These are phyloP conservation scores for Antedon bifida DNA, from an alignment of 35 echinoderm and acorn worm genomes.

Conservation along the genomic window DNA sequence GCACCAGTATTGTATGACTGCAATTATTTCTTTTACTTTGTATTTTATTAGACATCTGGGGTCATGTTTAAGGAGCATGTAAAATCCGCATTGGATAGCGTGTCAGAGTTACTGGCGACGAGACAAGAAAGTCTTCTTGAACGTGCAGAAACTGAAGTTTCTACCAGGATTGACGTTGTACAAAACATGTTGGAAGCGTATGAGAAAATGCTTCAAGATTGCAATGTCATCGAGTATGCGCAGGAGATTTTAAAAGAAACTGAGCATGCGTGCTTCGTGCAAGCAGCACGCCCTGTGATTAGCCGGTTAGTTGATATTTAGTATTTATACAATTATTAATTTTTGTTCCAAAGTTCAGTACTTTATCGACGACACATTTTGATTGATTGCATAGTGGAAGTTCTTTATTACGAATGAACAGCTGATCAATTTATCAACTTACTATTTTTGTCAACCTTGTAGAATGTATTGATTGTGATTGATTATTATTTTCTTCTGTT, in stretches of 20 bases:
- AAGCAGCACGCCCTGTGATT: conserved; percentile 68
- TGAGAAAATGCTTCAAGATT: conserved; percentile 28
- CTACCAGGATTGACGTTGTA: conserved; percentile 18
- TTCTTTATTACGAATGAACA: too few species aligned
- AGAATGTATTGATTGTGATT: too few species aligned
- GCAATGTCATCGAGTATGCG: conserved; percentile 71
- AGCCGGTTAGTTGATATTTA: conserved; percentile 38
- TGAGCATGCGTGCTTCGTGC: conserved; percentile 86
- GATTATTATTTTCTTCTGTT: too few species aligned
- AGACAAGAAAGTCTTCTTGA: conserved; percentile 9
- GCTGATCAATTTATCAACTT: too few species aligned
- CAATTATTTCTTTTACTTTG: too few species aligned
- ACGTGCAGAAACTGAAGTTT: conserved; percentile 34
- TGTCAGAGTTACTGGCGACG: conserved; percentile 12
- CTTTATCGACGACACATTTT: background rate
- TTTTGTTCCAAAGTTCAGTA: background rate
- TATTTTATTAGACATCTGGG: conserved; percentile 12
- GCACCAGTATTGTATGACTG: too few species aligned
- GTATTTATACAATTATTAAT: background rate
- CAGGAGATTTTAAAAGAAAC: conserved; percentile 77
- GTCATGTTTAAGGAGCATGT: conserved; percentile 26
- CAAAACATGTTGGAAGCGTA: conserved; percentile 22
- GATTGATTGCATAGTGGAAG: background rate
- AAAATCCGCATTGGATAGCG: conserved; percentile 16
- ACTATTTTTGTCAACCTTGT: too few species aligned